A percentile compares a stretch with the other conserved stretches of the same genome.
phyloP scores from a whole-genome alignment of 2,797 vertebrate genomes.

The Sebastes paucispinis region DNA sequence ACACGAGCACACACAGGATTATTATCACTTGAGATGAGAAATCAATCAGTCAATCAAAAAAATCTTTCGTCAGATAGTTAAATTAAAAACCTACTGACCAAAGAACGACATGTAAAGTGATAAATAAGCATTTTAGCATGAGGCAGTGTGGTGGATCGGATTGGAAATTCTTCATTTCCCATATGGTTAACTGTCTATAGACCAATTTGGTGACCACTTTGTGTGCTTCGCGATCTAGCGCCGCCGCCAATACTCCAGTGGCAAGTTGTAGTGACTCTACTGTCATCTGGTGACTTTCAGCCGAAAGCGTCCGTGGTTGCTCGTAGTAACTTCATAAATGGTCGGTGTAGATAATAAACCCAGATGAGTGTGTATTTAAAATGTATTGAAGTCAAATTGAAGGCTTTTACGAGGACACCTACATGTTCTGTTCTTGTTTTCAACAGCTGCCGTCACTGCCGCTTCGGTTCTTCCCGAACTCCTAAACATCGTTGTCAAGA shows the following conservation, averaged over 20 bases:
- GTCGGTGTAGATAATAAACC: too few relatives aligned
- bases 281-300: too few relatives aligned
- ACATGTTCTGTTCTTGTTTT: too few relatives aligned
- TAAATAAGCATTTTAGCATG: neutral
- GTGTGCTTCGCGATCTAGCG: rapidly evolving
- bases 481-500: too few relatives aligned
- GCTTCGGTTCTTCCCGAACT: too few relatives aligned
- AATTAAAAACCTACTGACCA: neutral
- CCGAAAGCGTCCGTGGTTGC: too few relatives aligned
- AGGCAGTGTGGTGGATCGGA: neutral
- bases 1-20: neutral
- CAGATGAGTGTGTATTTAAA: too few relatives aligned
- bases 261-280: too few relatives aligned
- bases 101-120: neutral
- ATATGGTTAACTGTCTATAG: neutral
- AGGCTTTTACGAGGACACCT: too few relatives aligned
- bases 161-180: neutral
- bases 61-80: neutral
- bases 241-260: rapidly evolving
- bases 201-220: rapidly evolving
- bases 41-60: neutral
- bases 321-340: too few relatives aligned
- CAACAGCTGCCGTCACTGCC: too few relatives aligned
- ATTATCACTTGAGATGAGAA: neutral
- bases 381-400: too few relatives aligned